Percentiles rank a stretch among this genome's conserved stretches.
Conservation (phyloP, 2,888 invertebrate species). For the Sinopyrophorus schimmeli region DNA sequence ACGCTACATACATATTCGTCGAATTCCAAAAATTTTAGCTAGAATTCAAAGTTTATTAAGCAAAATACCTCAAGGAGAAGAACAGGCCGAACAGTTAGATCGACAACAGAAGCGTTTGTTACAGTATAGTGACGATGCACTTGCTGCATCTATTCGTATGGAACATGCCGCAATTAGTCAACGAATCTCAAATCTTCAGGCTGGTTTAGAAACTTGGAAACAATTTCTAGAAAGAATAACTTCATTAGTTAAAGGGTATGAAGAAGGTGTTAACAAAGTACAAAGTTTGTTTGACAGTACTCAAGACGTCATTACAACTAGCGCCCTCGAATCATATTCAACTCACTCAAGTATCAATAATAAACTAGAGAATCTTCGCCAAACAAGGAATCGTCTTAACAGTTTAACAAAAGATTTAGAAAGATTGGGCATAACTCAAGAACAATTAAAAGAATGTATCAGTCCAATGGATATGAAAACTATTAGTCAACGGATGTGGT, state of each 20-base stretch:
- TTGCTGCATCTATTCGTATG: conserved; percentile 78
- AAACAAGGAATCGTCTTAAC: conserved; percentile 62
- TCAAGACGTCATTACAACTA: conserved; percentile 63
- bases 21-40: conserved; percentile 70
- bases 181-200: conserved; percentile 76
- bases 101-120: conserved; percentile 68
- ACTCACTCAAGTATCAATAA: conserved; percentile 67
- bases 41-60: conserved; percentile 71
- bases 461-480: conserved; percentile 83
- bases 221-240: conserved; percentile 72
- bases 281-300: conserved; percentile 67
- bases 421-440: conserved; percentile 72
- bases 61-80: conserved; percentile 70
- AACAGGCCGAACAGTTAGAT: conserved; percentile 65
- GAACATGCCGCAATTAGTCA: conserved; percentile 78
- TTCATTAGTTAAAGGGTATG: conserved; percentile 66
- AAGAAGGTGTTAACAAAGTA: conserved; percentile 63
- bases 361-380: conserved; percentile 65
- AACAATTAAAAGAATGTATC: conserved; percentile 82
- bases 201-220: conserved; percentile 80
- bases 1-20: conserved; percentile 77
- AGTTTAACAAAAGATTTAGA: conserved; percentile 68
- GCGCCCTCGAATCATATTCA: conserved; percentile 59
- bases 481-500: conserved; percentile 76
- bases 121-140: conserved; percentile 73